Percentiles rank a stretch among this genome's conserved stretches.
Evolutionary conservation across 2,113 vertebrate genomes (phyloP).

Genomic region (Antechinus flavipes): DNA sequence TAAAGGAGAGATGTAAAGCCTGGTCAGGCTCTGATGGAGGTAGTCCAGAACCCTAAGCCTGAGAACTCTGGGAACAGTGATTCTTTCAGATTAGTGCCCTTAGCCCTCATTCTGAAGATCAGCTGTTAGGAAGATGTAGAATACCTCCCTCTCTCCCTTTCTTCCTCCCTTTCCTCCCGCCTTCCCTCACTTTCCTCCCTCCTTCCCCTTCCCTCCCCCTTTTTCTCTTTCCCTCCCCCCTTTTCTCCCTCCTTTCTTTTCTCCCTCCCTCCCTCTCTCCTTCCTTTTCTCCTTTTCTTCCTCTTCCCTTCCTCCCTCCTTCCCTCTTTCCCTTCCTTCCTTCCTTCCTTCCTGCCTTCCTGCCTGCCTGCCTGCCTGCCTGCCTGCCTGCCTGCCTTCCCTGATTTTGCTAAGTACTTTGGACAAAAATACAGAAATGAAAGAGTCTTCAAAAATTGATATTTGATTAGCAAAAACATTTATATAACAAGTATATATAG

Average conservation of each 20-base stretch:
- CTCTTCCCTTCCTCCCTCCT: background rate
- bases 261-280: too few species aligned
- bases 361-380: background rate
- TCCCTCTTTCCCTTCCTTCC: background rate
- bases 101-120: too few species aligned
- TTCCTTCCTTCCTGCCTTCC: background rate
- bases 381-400: background rate
- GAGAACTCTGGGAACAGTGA: too few species aligned
- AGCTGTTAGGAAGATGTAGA: too few species aligned
- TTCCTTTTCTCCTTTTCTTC: too few species aligned
- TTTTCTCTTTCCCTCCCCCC: accelerated
- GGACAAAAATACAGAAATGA: background rate
- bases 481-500: background rate
- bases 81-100: too few species aligned
- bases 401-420: background rate
- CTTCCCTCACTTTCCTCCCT: background rate
- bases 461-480: background rate
- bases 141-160: too few species aligned
- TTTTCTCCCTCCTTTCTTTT: background rate
- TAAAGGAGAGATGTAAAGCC: background rate
- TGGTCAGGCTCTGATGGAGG: too few species aligned
- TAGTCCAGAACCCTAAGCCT: too few species aligned
- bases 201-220: too few species aligned
- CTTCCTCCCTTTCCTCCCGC: background rate
- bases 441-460: background rate